Evolutionary conservation across 2,797 vertebrate species (phyloP).

Genomic region (Sciurus carolinensis): DNA sequence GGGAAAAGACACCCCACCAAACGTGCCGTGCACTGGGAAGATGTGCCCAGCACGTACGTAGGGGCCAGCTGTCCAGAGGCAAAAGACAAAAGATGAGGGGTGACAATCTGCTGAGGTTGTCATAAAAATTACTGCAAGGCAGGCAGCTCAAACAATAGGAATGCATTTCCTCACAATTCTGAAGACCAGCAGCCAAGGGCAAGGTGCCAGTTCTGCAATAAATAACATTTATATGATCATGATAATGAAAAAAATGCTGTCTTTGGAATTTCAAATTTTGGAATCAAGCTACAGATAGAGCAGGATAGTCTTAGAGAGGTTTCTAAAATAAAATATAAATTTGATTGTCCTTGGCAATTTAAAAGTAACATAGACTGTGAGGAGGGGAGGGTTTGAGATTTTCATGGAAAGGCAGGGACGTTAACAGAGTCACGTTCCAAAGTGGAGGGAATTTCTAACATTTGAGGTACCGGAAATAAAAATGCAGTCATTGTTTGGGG

Average conservation of each 20-base stretch:
- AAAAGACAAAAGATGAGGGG: background rate
- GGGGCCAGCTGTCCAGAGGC: fast-evolving
- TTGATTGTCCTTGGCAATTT: background rate
- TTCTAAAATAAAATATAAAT: background rate
- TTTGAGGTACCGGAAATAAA: slow-evolving; percentile 46
- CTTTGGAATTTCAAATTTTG: slow-evolving; percentile 9
- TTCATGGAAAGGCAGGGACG: background rate
- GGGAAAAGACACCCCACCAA: background rate
- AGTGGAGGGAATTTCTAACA: background rate
- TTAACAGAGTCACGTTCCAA: background rate
- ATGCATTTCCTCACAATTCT: background rate
- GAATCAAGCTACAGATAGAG: background rate
- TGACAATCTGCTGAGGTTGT: background rate
- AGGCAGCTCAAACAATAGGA: background rate
- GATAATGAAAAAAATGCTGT: background rate
- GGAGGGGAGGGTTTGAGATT: background rate
- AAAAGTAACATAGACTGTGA: background rate
- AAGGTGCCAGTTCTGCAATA: background rate
- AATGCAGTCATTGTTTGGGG: background rate
- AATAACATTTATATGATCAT: background rate
- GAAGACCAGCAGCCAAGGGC: background rate
- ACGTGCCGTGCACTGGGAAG: background rate
- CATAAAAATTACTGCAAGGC: background rate
- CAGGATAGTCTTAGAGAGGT: background rate
- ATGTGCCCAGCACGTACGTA: background rate